Conservation (phyloP, 53 echinoderm and acorn worm species). For the Echinarachnius parma region DNA sequence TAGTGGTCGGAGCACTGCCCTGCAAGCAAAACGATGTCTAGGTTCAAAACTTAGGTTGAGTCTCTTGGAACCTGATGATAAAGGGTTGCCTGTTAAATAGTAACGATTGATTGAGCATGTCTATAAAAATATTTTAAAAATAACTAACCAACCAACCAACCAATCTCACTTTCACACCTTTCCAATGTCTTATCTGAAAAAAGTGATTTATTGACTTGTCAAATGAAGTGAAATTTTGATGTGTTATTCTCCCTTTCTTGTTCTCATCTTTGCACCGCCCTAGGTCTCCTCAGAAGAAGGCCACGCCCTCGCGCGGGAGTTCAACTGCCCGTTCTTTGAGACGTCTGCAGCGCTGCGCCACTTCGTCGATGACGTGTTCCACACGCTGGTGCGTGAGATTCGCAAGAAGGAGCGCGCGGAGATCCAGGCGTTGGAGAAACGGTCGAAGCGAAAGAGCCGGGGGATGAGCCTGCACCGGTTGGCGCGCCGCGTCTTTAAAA, state of each 20-base stretch:
- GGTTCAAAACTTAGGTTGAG: too few relatives aligned
- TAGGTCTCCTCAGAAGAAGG: slow-evolving; percentile 94
- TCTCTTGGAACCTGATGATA: too few relatives aligned
- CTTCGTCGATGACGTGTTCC: slow-evolving; percentile 99
- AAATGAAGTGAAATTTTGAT: background rate
- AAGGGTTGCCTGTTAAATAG: too few relatives aligned
- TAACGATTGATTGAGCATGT: too few relatives aligned
- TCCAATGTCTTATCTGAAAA: too few relatives aligned
- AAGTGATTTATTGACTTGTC: too few relatives aligned
- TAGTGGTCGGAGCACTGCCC: too few relatives aligned
- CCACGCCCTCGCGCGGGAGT: slow-evolving; percentile 84
- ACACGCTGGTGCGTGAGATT: slow-evolving; percentile 95
- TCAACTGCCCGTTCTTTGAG: slow-evolving; percentile 98
- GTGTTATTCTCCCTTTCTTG: background rate
- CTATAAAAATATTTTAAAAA: too few relatives aligned
- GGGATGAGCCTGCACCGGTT: slow-evolving; percentile 75
- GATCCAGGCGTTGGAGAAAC: slow-evolving; percentile 82
- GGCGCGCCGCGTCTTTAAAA: slow-evolving; percentile 79
- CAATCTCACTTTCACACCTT: too few relatives aligned
- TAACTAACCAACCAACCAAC: too few relatives aligned
- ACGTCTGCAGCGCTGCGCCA: slow-evolving; percentile 95
- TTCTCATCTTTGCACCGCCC: background rate
- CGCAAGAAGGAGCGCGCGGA: slow-evolving; percentile 91
- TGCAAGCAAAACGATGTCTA: too few relatives aligned
- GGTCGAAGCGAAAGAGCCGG: slow-evolving; percentile 78